A percentile compares a stretch with the other conserved stretches of the same genome.
These are phyloP conservation scores for Panthera leo DNA, from an alignment of 2,113 vertebrate genomes.

Conservation along the genomic window DNA sequence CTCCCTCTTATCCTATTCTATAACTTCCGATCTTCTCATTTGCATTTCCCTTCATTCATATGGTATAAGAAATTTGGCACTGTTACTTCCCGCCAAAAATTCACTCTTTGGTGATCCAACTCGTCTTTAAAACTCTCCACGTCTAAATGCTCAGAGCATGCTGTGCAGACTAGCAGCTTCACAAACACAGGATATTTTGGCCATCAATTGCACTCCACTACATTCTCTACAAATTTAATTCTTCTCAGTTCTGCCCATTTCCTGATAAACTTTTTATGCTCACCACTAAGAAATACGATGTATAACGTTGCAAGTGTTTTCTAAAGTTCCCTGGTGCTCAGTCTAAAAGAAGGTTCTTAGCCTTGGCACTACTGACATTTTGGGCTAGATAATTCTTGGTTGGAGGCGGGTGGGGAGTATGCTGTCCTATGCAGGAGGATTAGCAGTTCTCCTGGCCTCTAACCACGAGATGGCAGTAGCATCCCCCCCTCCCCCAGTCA, in stretches of 20 bases:
- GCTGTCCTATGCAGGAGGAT: neutral
- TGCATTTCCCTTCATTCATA: neutral
- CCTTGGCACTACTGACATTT: neutral
- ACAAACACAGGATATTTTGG: neutral
- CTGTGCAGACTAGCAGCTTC: neutral
- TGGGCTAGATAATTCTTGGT: neutral
- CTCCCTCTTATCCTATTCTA: neutral
- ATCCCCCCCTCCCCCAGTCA: neutral
- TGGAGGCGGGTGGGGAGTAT: rapidly evolving
- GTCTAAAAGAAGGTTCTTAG: neutral
- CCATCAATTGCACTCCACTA: neutral
- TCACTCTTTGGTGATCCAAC: neutral
- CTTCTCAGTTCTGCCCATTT: neutral
- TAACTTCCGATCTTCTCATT: neutral
- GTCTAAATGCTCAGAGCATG: neutral
- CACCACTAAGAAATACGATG: neutral
- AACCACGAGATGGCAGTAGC: neutral
- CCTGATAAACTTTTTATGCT: neutral
- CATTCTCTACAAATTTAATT: neutral
- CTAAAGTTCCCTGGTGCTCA: neutral
- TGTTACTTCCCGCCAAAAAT: neutral
- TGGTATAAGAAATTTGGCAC: neutral
- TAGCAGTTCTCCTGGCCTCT: neutral
- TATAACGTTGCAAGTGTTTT: neutral
- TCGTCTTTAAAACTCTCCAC: neutral